Evolutionary conservation across 2,888 invertebrate species (phyloP).

Genomic region (Torymus auratus): DNA sequence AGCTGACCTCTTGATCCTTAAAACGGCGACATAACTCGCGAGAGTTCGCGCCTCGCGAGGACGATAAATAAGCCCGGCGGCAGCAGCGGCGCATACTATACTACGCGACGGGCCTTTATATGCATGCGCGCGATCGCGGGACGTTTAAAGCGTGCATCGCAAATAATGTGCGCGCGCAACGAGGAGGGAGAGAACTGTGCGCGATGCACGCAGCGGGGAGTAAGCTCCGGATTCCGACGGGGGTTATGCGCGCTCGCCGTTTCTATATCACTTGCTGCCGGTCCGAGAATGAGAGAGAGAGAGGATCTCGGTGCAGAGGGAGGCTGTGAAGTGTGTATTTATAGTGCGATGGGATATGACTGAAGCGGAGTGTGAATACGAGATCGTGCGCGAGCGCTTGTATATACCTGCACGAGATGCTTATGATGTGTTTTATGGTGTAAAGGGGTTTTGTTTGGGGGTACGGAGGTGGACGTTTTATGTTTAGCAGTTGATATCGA

Average conservation of each 20-base stretch:
- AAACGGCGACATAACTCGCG: conserved; percentile 65
- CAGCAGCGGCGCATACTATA: conserved; percentile 31
- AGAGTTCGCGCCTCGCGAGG: conserved; percentile 7
- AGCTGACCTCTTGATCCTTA: conserved; percentile 61
- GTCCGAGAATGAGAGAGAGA: no score
- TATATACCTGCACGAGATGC: background rate
- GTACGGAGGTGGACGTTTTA: no score
- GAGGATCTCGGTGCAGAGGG: no score
- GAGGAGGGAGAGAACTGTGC: conserved; percentile 45
- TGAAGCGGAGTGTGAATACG: conserved; percentile 17
- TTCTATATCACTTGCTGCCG: conserved; percentile 33
- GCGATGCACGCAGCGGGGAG: conserved; percentile 60
- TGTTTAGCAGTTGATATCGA: no score
- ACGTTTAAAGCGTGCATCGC: conserved; percentile 63
- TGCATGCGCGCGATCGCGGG: conserved; percentile 57
- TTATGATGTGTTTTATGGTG: conserved; percentile 5
- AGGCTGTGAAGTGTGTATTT: no score
- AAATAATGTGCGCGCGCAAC: conserved; percentile 60
- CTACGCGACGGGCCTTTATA: conserved; percentile 60
- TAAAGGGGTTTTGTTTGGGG: background rate
- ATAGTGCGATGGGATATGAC: background rate
- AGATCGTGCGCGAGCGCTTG: background rate
- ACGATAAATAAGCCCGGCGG: conserved; percentile 63
- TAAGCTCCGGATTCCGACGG: conserved; percentile 40
- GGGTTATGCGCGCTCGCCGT: background rate